phyloP scores from a whole-genome alignment of 2,113 vertebrate species.

The Macrotis lagotis region DNA sequence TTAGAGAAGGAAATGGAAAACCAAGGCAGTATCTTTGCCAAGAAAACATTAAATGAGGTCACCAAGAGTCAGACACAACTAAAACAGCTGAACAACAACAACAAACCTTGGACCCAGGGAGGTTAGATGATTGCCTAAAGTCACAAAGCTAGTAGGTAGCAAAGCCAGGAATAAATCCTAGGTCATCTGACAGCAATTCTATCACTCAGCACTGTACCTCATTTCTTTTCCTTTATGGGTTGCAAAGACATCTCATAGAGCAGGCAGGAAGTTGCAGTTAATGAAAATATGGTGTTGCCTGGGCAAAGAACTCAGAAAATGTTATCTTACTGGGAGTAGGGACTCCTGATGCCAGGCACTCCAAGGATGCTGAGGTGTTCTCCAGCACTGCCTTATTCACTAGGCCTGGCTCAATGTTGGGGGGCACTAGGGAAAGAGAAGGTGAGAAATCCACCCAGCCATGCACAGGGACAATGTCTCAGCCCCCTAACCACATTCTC shows the following conservation, averaged over 20 bases:
- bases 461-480: not conserved
- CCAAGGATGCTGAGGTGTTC: conserved; percentile 72
- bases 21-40: not conserved
- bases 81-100: not conserved
- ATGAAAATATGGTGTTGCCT: rapidly evolving
- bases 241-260: not conserved
- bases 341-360: conserved; percentile 83
- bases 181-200: not conserved
- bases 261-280: not conserved
- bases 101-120: not conserved
- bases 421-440: conserved; percentile 79
- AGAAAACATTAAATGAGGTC: not conserved
- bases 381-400: conserved; percentile 75
- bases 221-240: not conserved
- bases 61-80: not conserved
- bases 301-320: rapidly evolving
- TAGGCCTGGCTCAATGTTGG: conserved; percentile 77
- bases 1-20: not conserved
- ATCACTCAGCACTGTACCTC: not conserved
- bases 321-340: conserved; percentile 76
- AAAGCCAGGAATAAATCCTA: not conserved
- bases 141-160: not conserved
- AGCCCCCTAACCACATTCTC: not conserved
- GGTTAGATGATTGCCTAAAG: not conserved
- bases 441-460: rapidly evolving